Conservation (phyloP, 2,888 invertebrate genomes). For the Ectemnius lituratus region DNA sequence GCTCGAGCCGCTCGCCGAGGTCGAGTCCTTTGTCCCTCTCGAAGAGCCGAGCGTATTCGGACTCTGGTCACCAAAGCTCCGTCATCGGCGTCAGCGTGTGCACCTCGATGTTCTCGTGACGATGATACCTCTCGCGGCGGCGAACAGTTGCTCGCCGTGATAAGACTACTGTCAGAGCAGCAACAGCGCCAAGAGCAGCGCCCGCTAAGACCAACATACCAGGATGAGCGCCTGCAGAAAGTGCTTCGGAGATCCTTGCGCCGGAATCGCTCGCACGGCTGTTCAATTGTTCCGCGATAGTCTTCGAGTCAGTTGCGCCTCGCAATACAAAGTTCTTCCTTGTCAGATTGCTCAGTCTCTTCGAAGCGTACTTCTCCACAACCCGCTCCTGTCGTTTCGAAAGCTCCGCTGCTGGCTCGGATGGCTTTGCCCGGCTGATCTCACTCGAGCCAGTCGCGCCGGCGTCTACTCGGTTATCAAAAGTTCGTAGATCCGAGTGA, state of each 20-base stretch:
- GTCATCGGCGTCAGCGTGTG: conserved; percentile 81
- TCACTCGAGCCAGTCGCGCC: not conserved
- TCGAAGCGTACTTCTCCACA: conserved; percentile 31
- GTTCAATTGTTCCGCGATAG: conserved; percentile 70
- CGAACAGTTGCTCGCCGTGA: conserved; percentile 75
- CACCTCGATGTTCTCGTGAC: conserved; percentile 81
- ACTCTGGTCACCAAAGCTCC: conserved; percentile 84
- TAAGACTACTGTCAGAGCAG: conserved; percentile 79
- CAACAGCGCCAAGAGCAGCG: conserved; percentile 80
- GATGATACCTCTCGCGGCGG: conserved; percentile 67
- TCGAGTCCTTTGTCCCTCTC: conserved; percentile 48
- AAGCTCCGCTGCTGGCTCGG: conserved; percentile 22
- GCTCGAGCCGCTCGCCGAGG: conserved; percentile 70
- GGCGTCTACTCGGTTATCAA: conserved; percentile 52
- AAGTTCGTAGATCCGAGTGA: conserved; percentile 35
- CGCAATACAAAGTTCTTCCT: conserved; percentile 38
- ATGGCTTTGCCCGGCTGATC: conserved; percentile 26
- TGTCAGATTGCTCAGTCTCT: conserved; percentile 36
- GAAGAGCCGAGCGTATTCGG: conserved; percentile 54
- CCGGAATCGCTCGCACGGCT: conserved; percentile 69
- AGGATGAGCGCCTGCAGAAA: conserved; percentile 78
- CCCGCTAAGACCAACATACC: conserved; percentile 81
- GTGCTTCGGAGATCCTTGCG: conserved; percentile 64
- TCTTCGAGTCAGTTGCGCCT: conserved; percentile 59
- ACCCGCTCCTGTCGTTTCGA: conserved; percentile 9